Evolutionary conservation across 2,113 vertebrate species (phyloP).

Genomic region (Chamaea fasciata): DNA sequence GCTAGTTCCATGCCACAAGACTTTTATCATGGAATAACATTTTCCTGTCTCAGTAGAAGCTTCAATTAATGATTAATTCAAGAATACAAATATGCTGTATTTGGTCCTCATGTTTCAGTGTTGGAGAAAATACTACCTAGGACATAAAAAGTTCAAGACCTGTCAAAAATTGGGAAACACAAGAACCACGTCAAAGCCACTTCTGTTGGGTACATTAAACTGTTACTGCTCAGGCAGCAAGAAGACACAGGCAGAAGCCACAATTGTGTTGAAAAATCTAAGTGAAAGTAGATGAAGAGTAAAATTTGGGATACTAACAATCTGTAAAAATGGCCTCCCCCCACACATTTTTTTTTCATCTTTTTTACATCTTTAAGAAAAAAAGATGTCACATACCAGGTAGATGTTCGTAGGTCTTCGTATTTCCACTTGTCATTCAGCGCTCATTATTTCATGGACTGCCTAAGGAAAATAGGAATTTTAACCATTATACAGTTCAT

Average conservation of each 20-base stretch:
- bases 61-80: neutral
- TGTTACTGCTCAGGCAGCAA: neutral
- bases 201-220: neutral
- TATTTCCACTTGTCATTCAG: neutral
- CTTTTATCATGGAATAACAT: neutral
- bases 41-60: neutral
- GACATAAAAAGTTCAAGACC: neutral
- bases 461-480: neutral
- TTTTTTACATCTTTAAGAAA: neutral
- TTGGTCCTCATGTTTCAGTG: neutral
- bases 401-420: neutral
- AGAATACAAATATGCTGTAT: neutral
- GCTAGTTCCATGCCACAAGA: neutral
- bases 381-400: neutral
- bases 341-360: fast-evolving
- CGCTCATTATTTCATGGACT: neutral
- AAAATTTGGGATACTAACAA: neutral
- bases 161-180: neutral
- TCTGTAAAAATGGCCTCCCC: neutral
- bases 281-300: neutral
- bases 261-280: neutral
- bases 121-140: neutral
- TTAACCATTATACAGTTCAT: neutral
- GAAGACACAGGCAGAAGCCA: neutral
- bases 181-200: neutral